A percentile compares a stretch with the other conserved stretches of the same genome.
Conservation (phyloP, 2,888 invertebrate species). For the Acrobasis suavella region DNA sequence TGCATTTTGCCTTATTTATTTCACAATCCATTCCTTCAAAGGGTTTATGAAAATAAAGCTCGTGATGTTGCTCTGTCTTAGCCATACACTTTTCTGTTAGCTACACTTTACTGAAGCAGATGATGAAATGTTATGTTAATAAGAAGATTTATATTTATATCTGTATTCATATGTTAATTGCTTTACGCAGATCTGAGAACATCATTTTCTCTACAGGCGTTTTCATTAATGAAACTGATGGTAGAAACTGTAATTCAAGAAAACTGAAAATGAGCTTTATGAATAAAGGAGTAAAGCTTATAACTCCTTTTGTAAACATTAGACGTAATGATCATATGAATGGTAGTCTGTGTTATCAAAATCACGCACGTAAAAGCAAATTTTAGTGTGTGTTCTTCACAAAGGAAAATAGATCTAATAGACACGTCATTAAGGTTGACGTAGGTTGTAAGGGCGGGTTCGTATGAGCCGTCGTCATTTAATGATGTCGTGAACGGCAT, state of each 20-base stretch:
- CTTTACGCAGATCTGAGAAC: neutral
- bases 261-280: slow-evolving; percentile 11
- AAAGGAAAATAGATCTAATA: slow-evolving; percentile 34
- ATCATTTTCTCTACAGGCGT: neutral
- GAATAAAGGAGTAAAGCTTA: neutral
- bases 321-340: slow-evolving; percentile 20
- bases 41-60: too few relatives aligned
- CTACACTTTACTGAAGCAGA: too few relatives aligned
- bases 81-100: too few relatives aligned
- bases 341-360: slow-evolving; percentile 46
- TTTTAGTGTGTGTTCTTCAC: slow-evolving; percentile 12
- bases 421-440: neutral
- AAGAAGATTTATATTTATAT: too few relatives aligned
- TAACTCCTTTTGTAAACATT: neutral
- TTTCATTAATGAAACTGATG: neutral
- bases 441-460: neutral
- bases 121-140: too few relatives aligned
- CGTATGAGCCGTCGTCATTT: slow-evolving; percentile 54
- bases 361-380: slow-evolving; percentile 47
- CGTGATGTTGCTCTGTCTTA: too few relatives aligned
- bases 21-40: too few relatives aligned
- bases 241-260: neutral
- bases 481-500: slow-evolving; percentile 68
- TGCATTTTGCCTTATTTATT: too few relatives aligned
- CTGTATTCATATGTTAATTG: too few relatives aligned